Evolutionary conservation across 2,113 vertebrate species (phyloP).

Genomic region (Mohoua ochrocephala): DNA sequence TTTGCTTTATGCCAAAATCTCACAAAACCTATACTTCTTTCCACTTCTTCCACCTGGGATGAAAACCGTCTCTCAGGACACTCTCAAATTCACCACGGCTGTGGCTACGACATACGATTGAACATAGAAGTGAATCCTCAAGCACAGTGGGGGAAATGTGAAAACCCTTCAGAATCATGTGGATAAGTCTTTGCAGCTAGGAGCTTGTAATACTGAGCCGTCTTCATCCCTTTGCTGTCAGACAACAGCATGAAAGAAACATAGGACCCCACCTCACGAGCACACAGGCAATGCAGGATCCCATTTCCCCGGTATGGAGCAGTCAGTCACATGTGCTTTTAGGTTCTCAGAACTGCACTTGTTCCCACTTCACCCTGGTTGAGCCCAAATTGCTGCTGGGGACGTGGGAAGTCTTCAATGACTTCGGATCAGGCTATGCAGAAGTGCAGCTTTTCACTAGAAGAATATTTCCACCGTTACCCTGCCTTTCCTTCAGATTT

Average conservation of each 20-base stretch:
- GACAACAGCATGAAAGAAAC: neutral
- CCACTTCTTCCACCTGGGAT: neutral
- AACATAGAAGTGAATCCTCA: neutral
- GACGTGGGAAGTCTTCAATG: neutral
- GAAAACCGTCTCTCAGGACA: neutral
- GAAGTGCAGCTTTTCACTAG: neutral
- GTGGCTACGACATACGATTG: fast-evolving
- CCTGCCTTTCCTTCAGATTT: neutral
- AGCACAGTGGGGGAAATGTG: neutral
- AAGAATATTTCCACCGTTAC: neutral
- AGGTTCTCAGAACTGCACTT: neutral
- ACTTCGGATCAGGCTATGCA: neutral
- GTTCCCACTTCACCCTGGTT: neutral
- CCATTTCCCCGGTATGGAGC: neutral
- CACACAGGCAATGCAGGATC: neutral
- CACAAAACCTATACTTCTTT: neutral
- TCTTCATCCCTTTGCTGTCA: neutral
- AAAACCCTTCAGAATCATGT: neutral
- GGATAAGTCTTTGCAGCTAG: neutral
- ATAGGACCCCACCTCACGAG: neutral
- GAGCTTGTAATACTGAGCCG: neutral
- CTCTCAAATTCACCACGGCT: neutral
- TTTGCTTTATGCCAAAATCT: neutral
- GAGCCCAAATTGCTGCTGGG: neutral
- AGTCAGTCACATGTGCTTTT: neutral